Evolutionary conservation across 2,113 vertebrate genomes (phyloP), one percentile per base, ranked within the genome.

Genomic region (Zosterops japonicus): DNA sequence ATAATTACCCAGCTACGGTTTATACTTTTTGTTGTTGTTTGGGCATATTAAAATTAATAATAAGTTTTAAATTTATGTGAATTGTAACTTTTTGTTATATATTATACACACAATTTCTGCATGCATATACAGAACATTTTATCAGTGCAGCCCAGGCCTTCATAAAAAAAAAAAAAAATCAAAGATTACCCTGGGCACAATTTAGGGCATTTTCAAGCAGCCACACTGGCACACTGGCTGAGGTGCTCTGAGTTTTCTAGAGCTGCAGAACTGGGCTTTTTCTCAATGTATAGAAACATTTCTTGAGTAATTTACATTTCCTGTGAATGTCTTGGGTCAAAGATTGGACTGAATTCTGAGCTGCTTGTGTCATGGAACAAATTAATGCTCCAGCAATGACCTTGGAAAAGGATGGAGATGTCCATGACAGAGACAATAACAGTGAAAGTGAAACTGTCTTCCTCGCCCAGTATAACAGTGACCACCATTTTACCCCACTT

Each of bases 351-450:
- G 36, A 55, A 68, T 81, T 69, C 31, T 81, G 46, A 65, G 16
- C 22, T 69, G 42, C 17, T 28, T 52, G 8, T 55, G 27, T 44
- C 19, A 41, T 4, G 10, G 33, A 76, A 77, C 2, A 1, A 56
- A 41, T 19, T 74, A 72, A 52, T 36, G 12, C 8, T 78, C 8
- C 31, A 44, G 21, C 3, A 33, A 33, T 20, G 33, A 74, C 28
- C 14, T 25, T 53, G 9, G 9, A 53, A 77, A 41, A 77, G 22
- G 10, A 41, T 55, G 3, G 24, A 6, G 11, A 6, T 33, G 6
- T 55, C 35, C 0, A 0, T 63, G 49, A 52, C 12, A n/a, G 33
- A 18, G 20, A 42, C 17, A 14, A 0, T 5, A 68, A 50, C 36
- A 69, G 27, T 0, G 3, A 59, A 9, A 80, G 12, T 39, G 25